A percentile compares a stretch with the other conserved stretches of the same genome.
These are phyloP conservation scores for Babyrousa celebensis DNA, from an alignment of 2,797 vertebrate genomes.

Conservation along the genomic window DNA sequence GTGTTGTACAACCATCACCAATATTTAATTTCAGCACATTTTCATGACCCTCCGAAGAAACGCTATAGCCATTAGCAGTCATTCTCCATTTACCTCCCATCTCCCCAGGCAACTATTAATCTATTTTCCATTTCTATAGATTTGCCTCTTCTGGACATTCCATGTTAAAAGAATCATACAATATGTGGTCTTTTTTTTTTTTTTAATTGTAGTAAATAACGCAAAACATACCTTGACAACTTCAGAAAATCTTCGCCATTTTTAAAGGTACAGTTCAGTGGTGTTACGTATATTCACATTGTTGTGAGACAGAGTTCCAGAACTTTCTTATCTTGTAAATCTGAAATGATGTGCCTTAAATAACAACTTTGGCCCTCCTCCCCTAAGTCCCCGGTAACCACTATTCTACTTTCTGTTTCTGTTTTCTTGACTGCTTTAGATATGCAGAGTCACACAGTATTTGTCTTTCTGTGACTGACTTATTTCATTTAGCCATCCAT, in stretches of 20 bases:
- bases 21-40: not conserved
- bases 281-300: too few species aligned
- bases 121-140: not conserved
- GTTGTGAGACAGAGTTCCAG: not conserved
- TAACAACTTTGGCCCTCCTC: rapidly evolving
- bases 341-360: not conserved
- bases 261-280: not conserved
- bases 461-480: not conserved
- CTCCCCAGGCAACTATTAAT: not conserved
- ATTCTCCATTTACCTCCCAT: not conserved
- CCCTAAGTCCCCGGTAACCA: rapidly evolving
- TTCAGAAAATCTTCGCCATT: not conserved
- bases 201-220: not conserved
- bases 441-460: not conserved
- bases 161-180: not conserved
- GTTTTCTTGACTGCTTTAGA: not conserved
- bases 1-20: not conserved
- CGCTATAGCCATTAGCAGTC: not conserved
- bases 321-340: not conserved
- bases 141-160: not conserved
- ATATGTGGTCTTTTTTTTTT: not conserved
- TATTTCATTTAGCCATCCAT: not conserved
- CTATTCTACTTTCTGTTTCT: not conserved
- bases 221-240: not conserved
- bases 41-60: not conserved